Evolutionary conservation across 1,140 invertebrate species (phyloP).

Genomic region (Ceratina calcarata): DNA sequence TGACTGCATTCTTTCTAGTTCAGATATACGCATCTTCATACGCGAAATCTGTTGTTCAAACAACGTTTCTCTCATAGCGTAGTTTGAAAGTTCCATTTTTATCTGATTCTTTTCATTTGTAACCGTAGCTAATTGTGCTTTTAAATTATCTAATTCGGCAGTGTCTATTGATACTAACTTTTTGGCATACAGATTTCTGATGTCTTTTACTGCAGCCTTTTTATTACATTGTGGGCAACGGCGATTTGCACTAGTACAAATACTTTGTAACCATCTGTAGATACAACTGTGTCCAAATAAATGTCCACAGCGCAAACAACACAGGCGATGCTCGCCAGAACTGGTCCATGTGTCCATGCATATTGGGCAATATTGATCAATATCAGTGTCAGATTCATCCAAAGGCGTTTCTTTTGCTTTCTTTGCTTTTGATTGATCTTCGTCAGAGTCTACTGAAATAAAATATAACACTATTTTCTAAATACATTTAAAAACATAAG

Average conservation of each 20-base stretch:
- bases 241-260: conserved; percentile 68
- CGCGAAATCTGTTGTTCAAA: conserved; percentile 76
- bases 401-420: conserved; percentile 19
- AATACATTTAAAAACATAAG: neutral
- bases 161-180: conserved; percentile 85
- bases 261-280: conserved; percentile 85
- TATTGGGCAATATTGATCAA: conserved; percentile 90
- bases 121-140: conserved; percentile 80
- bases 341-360: conserved; percentile 93
- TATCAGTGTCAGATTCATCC: conserved; percentile 74
- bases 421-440: conserved; percentile 26
- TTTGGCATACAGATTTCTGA: conserved; percentile 87
- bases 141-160: conserved; percentile 82
- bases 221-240: conserved; percentile 94
- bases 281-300: conserved; percentile 93
- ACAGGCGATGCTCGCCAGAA: conserved; percentile 90
- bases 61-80: conserved; percentile 75
- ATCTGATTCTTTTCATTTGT: conserved; percentile 81
- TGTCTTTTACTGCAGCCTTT: conserved; percentile 87
- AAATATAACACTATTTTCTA: neutral
- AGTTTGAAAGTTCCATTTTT: conserved; percentile 77
- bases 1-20: conserved; percentile 65
- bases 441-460: conserved; percentile 18
- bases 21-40: conserved; percentile 73
- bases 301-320: conserved; percentile 93